Percentiles rank a stretch among this genome's conserved stretches.
Evolutionary conservation across 2,797 vertebrate species (phyloP).

Genomic region (Alauda arvensis): DNA sequence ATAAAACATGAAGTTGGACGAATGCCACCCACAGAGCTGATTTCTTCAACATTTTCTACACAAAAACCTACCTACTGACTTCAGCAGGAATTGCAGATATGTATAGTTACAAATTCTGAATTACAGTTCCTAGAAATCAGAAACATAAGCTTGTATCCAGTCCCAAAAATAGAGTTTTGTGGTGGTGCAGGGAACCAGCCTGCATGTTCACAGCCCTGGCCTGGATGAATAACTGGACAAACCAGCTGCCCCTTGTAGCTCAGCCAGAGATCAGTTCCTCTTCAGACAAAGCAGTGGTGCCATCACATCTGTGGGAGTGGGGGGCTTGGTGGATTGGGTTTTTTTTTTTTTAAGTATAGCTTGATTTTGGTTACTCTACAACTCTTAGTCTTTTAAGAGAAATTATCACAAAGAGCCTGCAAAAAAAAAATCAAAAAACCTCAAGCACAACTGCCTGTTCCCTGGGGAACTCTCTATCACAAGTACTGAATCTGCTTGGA

Average conservation of each 20-base stretch:
- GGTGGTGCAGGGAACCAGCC: not conserved
- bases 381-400: not conserved
- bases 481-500: not conserved
- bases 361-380: not conserved
- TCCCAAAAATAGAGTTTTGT: not conserved
- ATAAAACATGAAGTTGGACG: not conserved
- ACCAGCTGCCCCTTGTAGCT: not conserved
- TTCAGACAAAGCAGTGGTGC: not conserved
- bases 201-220: not conserved
- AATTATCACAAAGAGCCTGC: not conserved
- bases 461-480: not conserved
- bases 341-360: not conserved
- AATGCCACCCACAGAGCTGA: not conserved
- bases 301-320: not conserved
- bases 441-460: rapidly evolving
- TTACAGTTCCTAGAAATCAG: not conserved
- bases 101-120: not conserved
- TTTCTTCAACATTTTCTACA: not conserved
- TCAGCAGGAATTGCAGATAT: not conserved
- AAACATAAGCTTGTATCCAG: not conserved
- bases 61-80: not conserved
- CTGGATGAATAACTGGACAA: not conserved
- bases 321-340: rapidly evolving
- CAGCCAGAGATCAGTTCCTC: not conserved
- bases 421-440: not conserved